These are phyloP conservation scores for Drosophila lutescens DNA, from an alignment of 2,888 invertebrate species.

Conservation along the genomic window DNA sequence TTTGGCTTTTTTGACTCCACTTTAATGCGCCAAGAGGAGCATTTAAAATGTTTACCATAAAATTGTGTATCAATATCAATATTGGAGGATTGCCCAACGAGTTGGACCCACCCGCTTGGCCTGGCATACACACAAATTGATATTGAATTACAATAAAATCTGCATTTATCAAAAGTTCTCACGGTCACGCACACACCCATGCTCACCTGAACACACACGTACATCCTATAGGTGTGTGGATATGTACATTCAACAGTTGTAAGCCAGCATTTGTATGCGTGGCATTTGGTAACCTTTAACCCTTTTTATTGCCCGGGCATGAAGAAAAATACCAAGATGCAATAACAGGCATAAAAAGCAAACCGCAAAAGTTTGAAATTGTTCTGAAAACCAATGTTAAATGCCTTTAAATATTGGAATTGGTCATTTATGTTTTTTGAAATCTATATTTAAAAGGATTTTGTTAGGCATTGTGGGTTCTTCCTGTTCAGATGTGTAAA, in stretches of 20 bases:
- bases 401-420: neutral
- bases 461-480: no score
- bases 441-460: no score
- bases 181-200: neutral
- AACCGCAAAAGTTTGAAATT: neutral
- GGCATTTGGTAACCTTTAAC: constrained; percentile 31
- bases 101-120: neutral
- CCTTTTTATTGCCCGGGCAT: constrained; percentile 19
- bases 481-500: no score
- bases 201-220: constrained; percentile 1
- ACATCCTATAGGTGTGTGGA: neutral
- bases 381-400: neutral
- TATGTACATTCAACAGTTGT: constrained; percentile 31
- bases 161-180: constrained; percentile 42
- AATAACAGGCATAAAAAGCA: constrained; percentile 5
- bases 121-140: constrained; percentile 28
- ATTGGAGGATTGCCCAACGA: constrained; percentile 12
- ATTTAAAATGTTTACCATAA: constrained; percentile 31
- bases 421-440: no score
- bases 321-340: constrained; percentile 17
- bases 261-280: constrained; percentile 16
- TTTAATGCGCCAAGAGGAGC: constrained; percentile 20
- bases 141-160: constrained; percentile 47
- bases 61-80: constrained; percentile 40
- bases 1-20: constrained; percentile 19